phyloP scores from a whole-genome alignment of 2,113 vertebrate species.

The Anguilla rostrata region DNA sequence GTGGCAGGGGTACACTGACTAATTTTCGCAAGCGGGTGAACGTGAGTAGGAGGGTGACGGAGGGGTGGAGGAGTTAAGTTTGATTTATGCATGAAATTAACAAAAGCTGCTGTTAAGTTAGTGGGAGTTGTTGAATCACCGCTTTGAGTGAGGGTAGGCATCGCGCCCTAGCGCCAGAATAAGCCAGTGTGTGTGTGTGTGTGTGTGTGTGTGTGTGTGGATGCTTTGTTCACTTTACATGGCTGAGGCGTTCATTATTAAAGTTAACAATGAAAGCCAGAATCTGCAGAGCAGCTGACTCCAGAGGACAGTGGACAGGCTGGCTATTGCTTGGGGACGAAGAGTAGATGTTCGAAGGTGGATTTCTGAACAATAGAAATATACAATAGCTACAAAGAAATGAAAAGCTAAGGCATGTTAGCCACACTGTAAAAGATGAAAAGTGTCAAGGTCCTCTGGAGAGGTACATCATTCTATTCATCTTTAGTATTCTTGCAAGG shows the following conservation, averaged over 20 bases:
- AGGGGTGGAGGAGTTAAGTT: not conserved
- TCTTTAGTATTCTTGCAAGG: not conserved
- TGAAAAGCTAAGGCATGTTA: not conserved
- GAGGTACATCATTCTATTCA: not conserved
- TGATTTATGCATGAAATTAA: slow-evolving; percentile 6
- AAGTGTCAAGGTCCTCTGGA: not conserved
- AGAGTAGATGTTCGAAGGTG: slow-evolving; percentile 29
- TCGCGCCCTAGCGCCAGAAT: not conserved
- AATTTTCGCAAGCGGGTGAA: not conserved
- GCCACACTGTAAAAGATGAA: slow-evolving; percentile 28
- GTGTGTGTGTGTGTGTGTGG: no score
- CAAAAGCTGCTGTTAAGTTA: not conserved
- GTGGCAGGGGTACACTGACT: not conserved
- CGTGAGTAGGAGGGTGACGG: not conserved
- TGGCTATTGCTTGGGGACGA: slow-evolving; percentile 36
- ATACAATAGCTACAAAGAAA: not conserved
- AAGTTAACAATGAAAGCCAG: not conserved
- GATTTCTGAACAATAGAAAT: slow-evolving; percentile 7
- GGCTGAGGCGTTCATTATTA: slow-evolving; percentile 3
- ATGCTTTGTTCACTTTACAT: not conserved
- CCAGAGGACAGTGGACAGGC: not conserved
- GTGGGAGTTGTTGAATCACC: not conserved
- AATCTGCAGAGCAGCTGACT: not conserved
- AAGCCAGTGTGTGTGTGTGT: not conserved
- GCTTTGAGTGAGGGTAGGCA: not conserved